These are phyloP conservation scores for Chelmon rostratus DNA, from an alignment of 2,797 vertebrate genomes.

Conservation along the genomic window DNA sequence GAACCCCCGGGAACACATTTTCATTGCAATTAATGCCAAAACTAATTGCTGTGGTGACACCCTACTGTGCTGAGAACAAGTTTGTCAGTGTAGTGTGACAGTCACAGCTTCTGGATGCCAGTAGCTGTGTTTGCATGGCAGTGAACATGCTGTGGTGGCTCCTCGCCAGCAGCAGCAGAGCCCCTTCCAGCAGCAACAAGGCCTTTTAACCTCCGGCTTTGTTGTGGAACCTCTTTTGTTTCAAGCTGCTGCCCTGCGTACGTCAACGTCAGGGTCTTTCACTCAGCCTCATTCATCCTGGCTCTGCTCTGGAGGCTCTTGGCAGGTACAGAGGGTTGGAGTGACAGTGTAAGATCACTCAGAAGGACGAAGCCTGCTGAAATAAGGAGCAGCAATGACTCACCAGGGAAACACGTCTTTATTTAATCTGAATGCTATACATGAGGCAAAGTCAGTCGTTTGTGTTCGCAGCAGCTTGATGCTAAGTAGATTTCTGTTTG, in stretches of 20 bases:
- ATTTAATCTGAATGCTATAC: constrained; percentile 40
- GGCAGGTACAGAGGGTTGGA: constrained; percentile 46
- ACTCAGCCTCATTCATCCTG: constrained; percentile 51
- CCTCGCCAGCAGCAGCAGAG: constrained; percentile 74
- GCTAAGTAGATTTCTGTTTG: constrained; percentile 57
- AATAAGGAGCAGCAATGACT: constrained; percentile 23
- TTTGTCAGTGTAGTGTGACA: constrained; percentile 61
- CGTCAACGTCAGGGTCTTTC: constrained; percentile 49
- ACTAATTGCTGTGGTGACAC: constrained; percentile 59
- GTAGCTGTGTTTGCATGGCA: constrained; percentile 69
- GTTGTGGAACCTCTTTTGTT: constrained; percentile 65
- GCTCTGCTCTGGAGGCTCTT: constrained; percentile 44
- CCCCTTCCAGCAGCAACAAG: constrained; percentile 76
- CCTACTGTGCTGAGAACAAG: constrained; percentile 51
- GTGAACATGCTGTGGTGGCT: constrained; percentile 68
- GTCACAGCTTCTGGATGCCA: constrained; percentile 51
- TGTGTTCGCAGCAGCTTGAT: constrained; percentile 33
- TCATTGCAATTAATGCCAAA: constrained; percentile 56
- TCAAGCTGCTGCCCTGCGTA: constrained; percentile 52
- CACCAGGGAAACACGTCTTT: constrained; percentile 23
- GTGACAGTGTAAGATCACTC: constrained; percentile 49
- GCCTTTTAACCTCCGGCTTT: constrained; percentile 62
- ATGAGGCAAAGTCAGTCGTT: constrained; percentile 42
- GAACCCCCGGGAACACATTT: constrained; percentile 48
- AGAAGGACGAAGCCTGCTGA: constrained; percentile 42